Percentiles rank a stretch among this genome's conserved stretches.
Evolutionary conservation across 2,888 invertebrate genomes (phyloP).

Genomic region (Malthinus flaveolus): DNA sequence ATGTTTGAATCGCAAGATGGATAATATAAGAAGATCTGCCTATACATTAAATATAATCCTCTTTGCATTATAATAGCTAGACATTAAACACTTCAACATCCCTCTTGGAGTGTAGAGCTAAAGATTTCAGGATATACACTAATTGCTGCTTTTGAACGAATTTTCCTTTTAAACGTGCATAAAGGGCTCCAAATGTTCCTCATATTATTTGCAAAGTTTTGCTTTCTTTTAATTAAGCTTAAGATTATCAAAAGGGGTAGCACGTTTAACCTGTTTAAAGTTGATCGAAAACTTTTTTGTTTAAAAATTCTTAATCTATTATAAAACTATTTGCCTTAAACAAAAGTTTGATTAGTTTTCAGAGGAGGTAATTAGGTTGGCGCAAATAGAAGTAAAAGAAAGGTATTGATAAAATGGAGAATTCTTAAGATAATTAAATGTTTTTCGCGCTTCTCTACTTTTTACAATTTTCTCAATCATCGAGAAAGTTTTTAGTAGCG

Average conservation of each 20-base stretch:
- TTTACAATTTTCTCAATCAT: neutral
- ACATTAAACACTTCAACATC: conserved; percentile 43
- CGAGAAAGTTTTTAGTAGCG: neutral
- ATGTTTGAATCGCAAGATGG: conserved; percentile 9
- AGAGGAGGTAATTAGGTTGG: conserved; percentile 9
- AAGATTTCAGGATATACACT: conserved; percentile 39
- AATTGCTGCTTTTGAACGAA: conserved; percentile 39
- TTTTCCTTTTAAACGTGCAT: conserved; percentile 28
- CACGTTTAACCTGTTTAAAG: neutral
- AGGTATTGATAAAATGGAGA: conserved; percentile 3
- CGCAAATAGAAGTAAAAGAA: neutral
- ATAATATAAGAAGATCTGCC: conserved; percentile 21
- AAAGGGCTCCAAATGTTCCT: neutral
- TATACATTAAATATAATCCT: conserved; percentile 44
- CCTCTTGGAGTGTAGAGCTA: conserved; percentile 40
- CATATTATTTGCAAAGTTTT: no score
- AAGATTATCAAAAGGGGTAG: no score
- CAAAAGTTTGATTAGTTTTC: conserved; percentile 16
- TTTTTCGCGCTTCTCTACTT: neutral
- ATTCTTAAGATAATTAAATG: conserved; percentile 2
- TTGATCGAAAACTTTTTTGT: conserved; percentile 2
- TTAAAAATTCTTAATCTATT: neutral
- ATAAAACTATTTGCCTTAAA: conserved; percentile 1
- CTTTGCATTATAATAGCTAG: conserved; percentile 46
- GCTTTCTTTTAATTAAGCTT: no score